Percentiles rank a stretch among this genome's conserved stretches.
Conservation (phyloP, 2,888 invertebrate species). For the Frankliniella fusca region DNA sequence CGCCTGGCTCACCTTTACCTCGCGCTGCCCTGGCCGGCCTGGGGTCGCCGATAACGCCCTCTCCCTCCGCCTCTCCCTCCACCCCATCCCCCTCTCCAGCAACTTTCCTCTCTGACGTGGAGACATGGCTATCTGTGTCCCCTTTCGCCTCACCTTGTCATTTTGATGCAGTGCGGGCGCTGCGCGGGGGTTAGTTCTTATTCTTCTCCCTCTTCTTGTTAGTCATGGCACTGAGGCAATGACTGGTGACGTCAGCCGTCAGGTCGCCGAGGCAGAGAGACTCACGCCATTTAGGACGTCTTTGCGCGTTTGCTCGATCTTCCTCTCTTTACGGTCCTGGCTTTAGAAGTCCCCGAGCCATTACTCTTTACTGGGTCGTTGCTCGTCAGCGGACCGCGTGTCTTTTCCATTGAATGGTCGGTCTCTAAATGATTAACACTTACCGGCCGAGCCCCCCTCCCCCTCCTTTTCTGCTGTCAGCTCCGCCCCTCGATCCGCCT, state of each 20-base stretch:
- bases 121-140: background rate
- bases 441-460: background rate
- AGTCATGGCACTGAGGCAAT: too few species aligned
- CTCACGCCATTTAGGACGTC: too few species aligned
- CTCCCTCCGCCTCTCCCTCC: background rate
- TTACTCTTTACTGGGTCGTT: background rate
- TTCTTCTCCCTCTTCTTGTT: too few species aligned
- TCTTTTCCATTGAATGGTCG: background rate
- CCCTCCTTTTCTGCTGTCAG: background rate
- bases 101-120: background rate
- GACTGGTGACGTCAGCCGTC: too few species aligned
- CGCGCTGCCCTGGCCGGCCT: background rate
- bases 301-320: background rate
- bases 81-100: too few species aligned
- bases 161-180: too few species aligned
- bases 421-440: background rate
- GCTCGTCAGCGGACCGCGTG: background rate
- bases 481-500: background rate
- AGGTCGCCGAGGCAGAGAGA: too few species aligned
- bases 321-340: background rate
- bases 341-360: background rate
- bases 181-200: too few species aligned
- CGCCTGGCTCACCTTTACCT: background rate
- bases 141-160: too few species aligned
- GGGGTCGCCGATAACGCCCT: slow-evolving; percentile 20